Evolutionary conservation across 2,113 vertebrate species (phyloP), one percentile per base, ranked within the genome.

Genomic region (Marmota flaviventris): DNA sequence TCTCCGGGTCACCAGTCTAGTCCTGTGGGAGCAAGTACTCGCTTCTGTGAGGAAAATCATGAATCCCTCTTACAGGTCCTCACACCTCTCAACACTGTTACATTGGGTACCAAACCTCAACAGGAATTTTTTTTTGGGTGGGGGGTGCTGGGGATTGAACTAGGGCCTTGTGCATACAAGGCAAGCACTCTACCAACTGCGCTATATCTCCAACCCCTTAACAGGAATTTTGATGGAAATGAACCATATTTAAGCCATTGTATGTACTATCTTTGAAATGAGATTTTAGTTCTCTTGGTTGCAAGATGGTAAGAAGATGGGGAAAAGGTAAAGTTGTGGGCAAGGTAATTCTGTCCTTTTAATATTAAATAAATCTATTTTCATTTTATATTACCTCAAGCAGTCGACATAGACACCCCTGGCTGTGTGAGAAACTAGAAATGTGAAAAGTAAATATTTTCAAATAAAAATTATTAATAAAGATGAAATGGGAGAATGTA

Each of bases 311-410:
- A 84, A 95, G 58, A 84, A 95, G 67, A 91, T 77, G 25, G 45
- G 34, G 39, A 12, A 88, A 93, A 96, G 32, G 11, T 79, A 91
- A 89, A 93, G 65, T 39, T 85, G 4, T 93, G 12, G 61, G 48
- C 17, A 53, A 85, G n/a, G 25, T 39, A 25, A 73, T 48, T 83
- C 48, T 48, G 5, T 82, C 6, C 29, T 92, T 88, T 93, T n/a
- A 89, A 56, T 96, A 82, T 56, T 45, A 83, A 94, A 90, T 75
- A 58, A 72, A n/a, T 61, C 48, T 85, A 10, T 86, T 97, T 92
- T 51, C 45, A 67, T 24, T 53, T 95, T 77, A 65, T 77, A 65
- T 76, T 96, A 85, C n/a, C 16, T 93, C 53, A 88, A 32, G 69
- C 11, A 63, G 65, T 78, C 58, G 89, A 45, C 9, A 32, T 58